A percentile compares a stretch with the other conserved stretches of the same genome.
Conservation (phyloP, 2,113 vertebrate genomes). For the Antennarius striatus region DNA sequence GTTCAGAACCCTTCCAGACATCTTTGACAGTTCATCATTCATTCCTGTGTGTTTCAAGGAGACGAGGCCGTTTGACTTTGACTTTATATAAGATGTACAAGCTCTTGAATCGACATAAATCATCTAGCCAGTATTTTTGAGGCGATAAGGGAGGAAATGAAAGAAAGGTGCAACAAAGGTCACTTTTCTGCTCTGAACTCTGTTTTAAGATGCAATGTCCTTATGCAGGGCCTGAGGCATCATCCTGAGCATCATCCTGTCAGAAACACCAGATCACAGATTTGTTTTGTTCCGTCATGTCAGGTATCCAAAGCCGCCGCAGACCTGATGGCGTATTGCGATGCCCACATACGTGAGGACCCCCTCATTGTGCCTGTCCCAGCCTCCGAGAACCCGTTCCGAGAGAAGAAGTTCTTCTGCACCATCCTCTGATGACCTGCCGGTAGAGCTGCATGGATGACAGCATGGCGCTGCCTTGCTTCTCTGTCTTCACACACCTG, state of each 20-base stretch:
- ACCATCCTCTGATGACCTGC: conserved; percentile 88
- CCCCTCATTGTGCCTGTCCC: conserved; percentile 96
- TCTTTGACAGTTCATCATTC: not conserved
- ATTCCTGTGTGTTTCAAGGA: not conserved
- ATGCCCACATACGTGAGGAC: conserved; percentile 94
- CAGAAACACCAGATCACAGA: too few relatives aligned
- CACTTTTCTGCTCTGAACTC: not conserved
- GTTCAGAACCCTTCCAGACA: too few relatives aligned
- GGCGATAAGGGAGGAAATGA: too few relatives aligned
- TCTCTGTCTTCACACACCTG: conserved; percentile 75
- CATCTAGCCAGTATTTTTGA: too few relatives aligned
- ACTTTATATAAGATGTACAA: conserved; percentile 6
- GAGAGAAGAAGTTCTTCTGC: conserved; percentile 99
- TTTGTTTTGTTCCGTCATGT: not conserved
- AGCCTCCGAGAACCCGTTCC: conserved; percentile 97
- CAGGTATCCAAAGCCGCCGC: conserved; percentile 97
- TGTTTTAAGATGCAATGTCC: not conserved
- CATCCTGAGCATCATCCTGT: not conserved
- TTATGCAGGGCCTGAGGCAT: not conserved
- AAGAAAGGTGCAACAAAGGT: too few relatives aligned
- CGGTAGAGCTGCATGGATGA: conserved; percentile 30
- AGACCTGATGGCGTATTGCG: conserved; percentile 96
- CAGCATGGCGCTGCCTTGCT: conserved; percentile 68
- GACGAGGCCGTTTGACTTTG: not conserved
- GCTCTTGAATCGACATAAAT: not conserved